These are phyloP conservation scores for Manis pentadactyla DNA, from an alignment of 2,797 vertebrate species.

Conservation along the genomic window DNA sequence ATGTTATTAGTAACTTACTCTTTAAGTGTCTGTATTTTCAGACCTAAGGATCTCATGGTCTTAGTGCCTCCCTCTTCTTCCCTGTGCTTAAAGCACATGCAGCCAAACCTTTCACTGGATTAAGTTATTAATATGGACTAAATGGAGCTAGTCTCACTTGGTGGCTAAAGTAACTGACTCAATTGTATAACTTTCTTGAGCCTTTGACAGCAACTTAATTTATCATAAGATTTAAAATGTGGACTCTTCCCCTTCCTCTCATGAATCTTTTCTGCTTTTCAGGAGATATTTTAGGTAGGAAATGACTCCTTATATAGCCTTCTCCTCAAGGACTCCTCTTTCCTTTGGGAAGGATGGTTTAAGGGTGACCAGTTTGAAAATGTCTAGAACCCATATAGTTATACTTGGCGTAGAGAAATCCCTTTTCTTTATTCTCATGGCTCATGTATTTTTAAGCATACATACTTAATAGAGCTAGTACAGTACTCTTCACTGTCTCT, in stretches of 20 bases:
- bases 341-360: not conserved
- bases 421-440: not conserved
- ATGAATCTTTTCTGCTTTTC: not conserved
- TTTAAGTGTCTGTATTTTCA: conserved; percentile 7
- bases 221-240: not conserved
- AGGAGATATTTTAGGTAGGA: not conserved
- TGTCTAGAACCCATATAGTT: not conserved
- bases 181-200: not conserved
- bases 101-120: not conserved
- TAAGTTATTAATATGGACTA: not conserved
- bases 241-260: not conserved
- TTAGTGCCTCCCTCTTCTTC: not conserved
- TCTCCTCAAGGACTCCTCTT: not conserved
- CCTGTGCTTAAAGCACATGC: not conserved
- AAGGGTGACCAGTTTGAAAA: not conserved
- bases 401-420: not conserved
- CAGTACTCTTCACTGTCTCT: not conserved
- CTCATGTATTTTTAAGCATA: not conserved
- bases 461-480: not conserved
- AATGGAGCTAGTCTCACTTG: not conserved
- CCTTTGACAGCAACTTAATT: conserved; percentile 16
- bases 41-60: not conserved
- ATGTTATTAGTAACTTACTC: not conserved
- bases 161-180: not conserved
- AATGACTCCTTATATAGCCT: not conserved